phyloP scores from a whole-genome alignment of 2,113 vertebrate species.

The Pelecanus crispus region DNA sequence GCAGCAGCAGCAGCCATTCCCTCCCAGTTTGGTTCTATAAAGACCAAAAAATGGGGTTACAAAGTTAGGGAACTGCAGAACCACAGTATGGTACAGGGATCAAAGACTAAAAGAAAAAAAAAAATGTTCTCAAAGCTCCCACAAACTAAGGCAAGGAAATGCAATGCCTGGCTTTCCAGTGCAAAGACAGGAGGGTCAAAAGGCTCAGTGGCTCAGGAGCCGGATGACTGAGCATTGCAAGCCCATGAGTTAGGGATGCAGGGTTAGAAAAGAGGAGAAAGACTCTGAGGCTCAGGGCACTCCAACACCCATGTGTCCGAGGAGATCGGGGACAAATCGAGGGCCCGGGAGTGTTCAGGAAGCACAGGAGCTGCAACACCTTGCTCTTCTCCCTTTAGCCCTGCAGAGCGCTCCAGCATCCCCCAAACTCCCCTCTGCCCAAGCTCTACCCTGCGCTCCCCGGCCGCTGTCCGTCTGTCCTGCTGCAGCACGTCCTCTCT shows the following conservation, averaged over 20 bases:
- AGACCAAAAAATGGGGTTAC: background rate
- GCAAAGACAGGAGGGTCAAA: background rate
- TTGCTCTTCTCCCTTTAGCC: no score
- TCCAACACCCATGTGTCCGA: accelerated
- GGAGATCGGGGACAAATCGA: accelerated
- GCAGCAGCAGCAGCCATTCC: background rate
- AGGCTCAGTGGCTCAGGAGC: background rate
- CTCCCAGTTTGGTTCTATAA: background rate
- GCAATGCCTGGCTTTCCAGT: background rate
- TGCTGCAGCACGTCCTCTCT: background rate
- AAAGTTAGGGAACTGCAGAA: background rate
- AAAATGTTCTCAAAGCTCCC: background rate
- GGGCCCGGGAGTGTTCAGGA: background rate
- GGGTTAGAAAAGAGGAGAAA: background rate
- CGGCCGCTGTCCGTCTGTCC: accelerated
- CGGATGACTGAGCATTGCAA: accelerated
- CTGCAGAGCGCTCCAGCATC: background rate
- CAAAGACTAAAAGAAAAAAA: background rate
- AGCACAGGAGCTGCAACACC: background rate
- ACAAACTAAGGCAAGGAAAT: background rate
- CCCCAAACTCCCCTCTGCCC: accelerated
- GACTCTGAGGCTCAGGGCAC: background rate
- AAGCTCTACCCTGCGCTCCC: accelerated
- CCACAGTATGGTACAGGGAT: accelerated
- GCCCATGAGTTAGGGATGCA: background rate